phyloP scores from a whole-genome alignment of 1,140 invertebrate genomes.

The Bombus cullumanus region DNA sequence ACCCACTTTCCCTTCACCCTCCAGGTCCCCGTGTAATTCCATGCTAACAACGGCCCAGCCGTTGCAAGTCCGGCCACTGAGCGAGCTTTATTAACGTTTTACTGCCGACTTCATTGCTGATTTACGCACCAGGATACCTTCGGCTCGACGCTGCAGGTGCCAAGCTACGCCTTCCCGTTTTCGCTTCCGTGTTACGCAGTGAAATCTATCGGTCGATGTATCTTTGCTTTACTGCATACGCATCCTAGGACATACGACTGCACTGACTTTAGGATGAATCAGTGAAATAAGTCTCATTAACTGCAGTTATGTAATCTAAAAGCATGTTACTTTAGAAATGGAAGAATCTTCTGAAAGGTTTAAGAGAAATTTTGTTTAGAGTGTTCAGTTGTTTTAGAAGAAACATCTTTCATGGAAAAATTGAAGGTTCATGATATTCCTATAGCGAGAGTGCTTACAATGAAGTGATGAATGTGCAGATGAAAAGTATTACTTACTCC shows the following conservation, averaged over 20 bases:
- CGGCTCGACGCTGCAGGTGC: not conserved
- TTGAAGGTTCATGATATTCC: no score
- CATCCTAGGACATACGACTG: no score
- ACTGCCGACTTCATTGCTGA: conserved; percentile 63
- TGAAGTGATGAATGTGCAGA: no score
- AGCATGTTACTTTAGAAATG: not conserved
- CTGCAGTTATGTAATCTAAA: not conserved
- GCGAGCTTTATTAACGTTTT: conserved; percentile 65
- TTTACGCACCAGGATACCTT: conserved; percentile 42
- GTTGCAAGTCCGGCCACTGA: not conserved
- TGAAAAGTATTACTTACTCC: no score
- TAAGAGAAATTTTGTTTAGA: not conserved
- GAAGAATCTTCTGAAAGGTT: not conserved
- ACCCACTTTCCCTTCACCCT: not conserved
- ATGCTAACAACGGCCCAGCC: not conserved
- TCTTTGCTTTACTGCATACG: not conserved
- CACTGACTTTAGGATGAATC: no score
- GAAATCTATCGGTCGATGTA: not conserved
- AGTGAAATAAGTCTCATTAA: not conserved
- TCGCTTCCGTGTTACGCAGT: not conserved
- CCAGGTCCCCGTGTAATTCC: not conserved
- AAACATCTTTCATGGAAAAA: no score
- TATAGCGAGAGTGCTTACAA: no score
- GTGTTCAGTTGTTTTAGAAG: no score
- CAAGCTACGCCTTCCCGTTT: not conserved